Conservation (phyloP, 92 coral and sea anemone genomes). For the Bergia puertoricense region DNA sequence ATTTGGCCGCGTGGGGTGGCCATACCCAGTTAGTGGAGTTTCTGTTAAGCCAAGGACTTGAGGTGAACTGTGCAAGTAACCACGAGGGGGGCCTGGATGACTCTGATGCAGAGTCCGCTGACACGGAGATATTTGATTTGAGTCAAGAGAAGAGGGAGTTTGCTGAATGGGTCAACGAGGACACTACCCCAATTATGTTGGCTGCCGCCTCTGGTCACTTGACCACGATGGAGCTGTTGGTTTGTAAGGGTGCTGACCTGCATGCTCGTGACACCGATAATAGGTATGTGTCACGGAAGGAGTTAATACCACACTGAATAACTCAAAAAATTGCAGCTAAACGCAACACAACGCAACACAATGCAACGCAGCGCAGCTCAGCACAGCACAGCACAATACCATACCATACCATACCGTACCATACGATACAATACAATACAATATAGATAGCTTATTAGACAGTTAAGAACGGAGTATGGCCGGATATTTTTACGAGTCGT, state of each 20-base stretch:
- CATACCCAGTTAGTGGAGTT: slow-evolving; percentile 16
- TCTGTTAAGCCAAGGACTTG: neutral
- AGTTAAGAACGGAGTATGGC: no score
- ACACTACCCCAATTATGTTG: slow-evolving; percentile 28
- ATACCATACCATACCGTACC: no score
- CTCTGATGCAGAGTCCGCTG: slow-evolving; percentile 24
- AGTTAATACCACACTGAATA: no score
- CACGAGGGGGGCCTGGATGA: slow-evolving; percentile 23
- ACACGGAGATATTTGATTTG: slow-evolving; percentile 24
- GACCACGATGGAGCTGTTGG: neutral
- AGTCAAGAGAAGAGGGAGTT: slow-evolving; percentile 19
- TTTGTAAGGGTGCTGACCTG: slow-evolving; percentile 26
- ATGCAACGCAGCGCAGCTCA: no score
- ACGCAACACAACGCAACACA: no score
- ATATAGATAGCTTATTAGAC: no score
- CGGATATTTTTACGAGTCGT: no score
- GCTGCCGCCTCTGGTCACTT: slow-evolving; percentile 23
- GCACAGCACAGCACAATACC: no score
- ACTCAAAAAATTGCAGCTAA: no score
- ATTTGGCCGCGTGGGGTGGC: slow-evolving; percentile 32
- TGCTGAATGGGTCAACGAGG: slow-evolving; percentile 23
- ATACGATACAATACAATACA: no score
- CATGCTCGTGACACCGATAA: slow-evolving; percentile 33
- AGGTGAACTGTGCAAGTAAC: slow-evolving; percentile 6
- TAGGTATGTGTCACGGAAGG: neutral